Evolutionary conservation across 2,113 vertebrate genomes (phyloP), one percentile per base, ranked within the genome.

Genomic region (Corythaixoides concolor): DNA sequence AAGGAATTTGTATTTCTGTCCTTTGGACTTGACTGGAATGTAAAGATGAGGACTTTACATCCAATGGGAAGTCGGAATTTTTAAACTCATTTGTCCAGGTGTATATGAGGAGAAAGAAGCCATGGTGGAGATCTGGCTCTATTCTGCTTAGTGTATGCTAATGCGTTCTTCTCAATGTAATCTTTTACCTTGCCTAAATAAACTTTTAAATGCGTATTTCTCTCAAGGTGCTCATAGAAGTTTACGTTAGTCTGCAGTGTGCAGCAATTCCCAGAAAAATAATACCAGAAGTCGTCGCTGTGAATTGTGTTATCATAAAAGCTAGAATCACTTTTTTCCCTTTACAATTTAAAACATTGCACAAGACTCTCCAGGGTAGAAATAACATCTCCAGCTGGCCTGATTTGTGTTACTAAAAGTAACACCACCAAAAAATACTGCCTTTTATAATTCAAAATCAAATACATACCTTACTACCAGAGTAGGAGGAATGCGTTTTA

Each of bases 281-380:
- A 79, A 93, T 96, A 85, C 35, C 26, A 28, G 22, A 55, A 92
- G 77, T 95, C 94, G 87, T 93, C 93, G 88, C 89, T 89, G 70
- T 95, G 93, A 96, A 91, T 89, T 94, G 87, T 93, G 84, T 88
- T 91, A 43, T 39, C 76, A 60, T 95, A 96, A 96, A 97, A 94
- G 24, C 81, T 76, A 41, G 91, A 93, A 93, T 89, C 85, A 37
- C 81, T 85, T 85, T 58, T 89, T 96, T 94, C 87, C 78, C 78
- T 79, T 93, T 94, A 88, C 84, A 94, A 76, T 89, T 91, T 88
- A 82, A 97, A 94, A 79, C 35, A 52, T 64, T 69, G 62, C 66
- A 50, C 74, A 94, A 89, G 62, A 68, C 55, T 91, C 89, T 93
- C 62, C 53, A 82, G 89, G 74, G 91, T 21, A 91, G 74, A 87